These are phyloP conservation scores for Protobothrops flavoviridis DNA, from an alignment of 2,113 vertebrate species.

Conservation along the genomic window DNA sequence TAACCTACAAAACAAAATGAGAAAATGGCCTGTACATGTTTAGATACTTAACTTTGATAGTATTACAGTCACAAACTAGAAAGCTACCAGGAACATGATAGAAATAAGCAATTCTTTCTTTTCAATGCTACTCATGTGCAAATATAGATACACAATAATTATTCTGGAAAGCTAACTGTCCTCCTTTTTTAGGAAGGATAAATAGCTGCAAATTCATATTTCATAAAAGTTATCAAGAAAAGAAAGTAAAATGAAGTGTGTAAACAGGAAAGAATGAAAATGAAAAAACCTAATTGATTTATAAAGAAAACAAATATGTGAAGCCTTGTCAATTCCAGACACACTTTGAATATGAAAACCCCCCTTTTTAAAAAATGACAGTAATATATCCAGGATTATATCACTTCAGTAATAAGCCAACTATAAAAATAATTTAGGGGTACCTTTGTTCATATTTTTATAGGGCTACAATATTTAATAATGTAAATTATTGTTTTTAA, in stretches of 20 bases:
- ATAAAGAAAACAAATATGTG: not conserved
- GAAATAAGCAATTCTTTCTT: constrained; percentile 18
- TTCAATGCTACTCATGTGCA: not conserved
- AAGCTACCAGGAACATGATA: constrained; percentile 55
- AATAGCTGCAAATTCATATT: not conserved
- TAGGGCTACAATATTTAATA: not conserved
- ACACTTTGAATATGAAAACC: not conserved
- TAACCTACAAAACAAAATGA: constrained; percentile 49
- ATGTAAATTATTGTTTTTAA: not conserved
- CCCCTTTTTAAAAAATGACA: not conserved
- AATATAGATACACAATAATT: not conserved
- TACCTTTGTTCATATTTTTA: not conserved
- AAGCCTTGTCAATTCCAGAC: not conserved
- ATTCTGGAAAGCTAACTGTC: not conserved
- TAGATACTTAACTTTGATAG: constrained; percentile 31
- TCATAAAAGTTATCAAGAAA: not conserved
- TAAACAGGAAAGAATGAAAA: not conserved
- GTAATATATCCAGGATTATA: not conserved
- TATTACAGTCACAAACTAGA: constrained; percentile 54
- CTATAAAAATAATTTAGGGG: not conserved
- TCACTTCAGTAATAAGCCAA: not conserved
- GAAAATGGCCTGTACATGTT: constrained; percentile 46
- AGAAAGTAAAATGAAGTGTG: not conserved
- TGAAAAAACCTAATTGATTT: not conserved
- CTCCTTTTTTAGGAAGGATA: not conserved